Percentiles rank a stretch among this genome's conserved stretches.
Evolutionary conservation across 2,113 vertebrate species (phyloP).

Genomic region (Halcyon senegalensis): DNA sequence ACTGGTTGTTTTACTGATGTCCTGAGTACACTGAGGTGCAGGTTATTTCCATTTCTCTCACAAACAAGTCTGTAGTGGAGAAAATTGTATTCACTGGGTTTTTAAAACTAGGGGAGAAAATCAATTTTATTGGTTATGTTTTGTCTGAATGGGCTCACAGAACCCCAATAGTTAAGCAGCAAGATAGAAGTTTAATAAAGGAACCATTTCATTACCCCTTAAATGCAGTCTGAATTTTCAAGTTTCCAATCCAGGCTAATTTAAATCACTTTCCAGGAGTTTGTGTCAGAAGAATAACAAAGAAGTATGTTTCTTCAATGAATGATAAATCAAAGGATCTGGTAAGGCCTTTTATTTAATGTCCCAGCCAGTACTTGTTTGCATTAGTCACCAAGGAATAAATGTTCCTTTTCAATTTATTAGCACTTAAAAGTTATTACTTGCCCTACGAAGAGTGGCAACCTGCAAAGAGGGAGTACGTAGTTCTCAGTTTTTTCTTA

Average conservation of each 20-base stretch:
- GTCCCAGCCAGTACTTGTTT: background rate
- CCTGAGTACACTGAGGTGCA: background rate
- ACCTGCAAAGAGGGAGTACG: background rate
- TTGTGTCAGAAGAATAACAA: slow-evolving; percentile 3
- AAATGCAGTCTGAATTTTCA: slow-evolving; percentile 1
- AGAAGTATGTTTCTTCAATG: background rate
- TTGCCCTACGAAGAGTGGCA: background rate
- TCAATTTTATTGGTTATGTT: background rate
- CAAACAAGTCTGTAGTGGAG: background rate
- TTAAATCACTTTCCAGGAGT: background rate
- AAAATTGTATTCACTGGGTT: background rate
- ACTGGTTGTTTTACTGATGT: background rate
- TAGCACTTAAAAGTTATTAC: background rate
- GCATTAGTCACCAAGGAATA: background rate
- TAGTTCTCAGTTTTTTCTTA: background rate
- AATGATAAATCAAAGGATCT: slow-evolving; percentile 10
- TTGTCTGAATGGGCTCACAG: background rate
- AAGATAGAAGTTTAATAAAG: background rate
- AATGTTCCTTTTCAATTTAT: slow-evolving; percentile 13
- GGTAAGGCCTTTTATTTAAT: background rate
- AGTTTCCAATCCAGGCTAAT: background rate
- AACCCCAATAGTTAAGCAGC: background rate
- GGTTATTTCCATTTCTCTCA: background rate
- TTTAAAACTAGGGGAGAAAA: background rate
- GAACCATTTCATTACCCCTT: background rate